Conservation (phyloP, 2,797 vertebrate genomes). For the Gallinago solitaria region DNA sequence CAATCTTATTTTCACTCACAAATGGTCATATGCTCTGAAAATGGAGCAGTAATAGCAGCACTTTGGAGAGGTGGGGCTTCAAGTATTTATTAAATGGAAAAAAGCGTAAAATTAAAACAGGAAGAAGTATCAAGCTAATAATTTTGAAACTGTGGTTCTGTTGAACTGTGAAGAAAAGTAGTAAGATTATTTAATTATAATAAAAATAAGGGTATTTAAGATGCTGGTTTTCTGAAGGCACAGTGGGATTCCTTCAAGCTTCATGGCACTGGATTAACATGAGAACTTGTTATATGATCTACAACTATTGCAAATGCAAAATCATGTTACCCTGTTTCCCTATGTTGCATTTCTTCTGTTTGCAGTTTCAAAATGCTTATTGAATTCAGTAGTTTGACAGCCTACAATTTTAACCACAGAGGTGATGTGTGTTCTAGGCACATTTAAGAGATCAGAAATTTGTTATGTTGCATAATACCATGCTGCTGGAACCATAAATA, state of each 20-base stretch:
- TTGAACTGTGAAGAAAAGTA: neutral
- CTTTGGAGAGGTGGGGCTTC: neutral
- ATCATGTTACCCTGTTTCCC: neutral
- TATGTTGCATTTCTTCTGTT: neutral
- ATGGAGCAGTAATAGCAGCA: neutral
- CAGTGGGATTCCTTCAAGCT: neutral
- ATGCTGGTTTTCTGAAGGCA: neutral
- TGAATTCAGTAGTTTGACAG: neutral
- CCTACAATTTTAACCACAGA: neutral
- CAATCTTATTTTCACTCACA: neutral
- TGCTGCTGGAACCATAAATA: neutral
- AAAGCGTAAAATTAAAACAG: neutral
- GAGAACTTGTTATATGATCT: neutral
- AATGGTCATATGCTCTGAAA: neutral
- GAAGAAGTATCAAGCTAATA: neutral
- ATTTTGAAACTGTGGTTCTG: neutral
- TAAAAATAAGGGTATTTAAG: neutral
- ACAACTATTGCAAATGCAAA: neutral
- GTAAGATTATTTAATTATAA: neutral
- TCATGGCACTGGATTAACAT: neutral
- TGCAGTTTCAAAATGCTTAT: neutral
- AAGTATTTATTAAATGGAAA: neutral
- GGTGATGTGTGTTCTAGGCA: neutral
- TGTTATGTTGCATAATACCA: neutral
- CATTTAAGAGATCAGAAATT: neutral